Evolutionary conservation across 2,113 vertebrate genomes (phyloP).

Genomic region (Brachionichthys hirsutus): DNA sequence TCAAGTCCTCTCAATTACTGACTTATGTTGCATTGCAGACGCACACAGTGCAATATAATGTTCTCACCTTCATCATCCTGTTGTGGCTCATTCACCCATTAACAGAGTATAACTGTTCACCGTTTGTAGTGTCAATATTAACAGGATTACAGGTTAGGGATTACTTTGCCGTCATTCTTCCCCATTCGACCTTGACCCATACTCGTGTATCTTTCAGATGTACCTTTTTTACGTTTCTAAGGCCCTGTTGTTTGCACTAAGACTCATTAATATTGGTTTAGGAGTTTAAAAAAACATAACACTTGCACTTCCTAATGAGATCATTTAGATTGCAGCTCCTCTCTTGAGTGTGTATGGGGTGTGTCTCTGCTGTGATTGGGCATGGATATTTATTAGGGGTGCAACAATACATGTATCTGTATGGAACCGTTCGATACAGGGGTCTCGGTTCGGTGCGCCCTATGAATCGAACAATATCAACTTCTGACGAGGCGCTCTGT

Average conservation of each 20-base stretch:
- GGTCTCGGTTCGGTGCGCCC: too few species aligned
- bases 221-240: constrained; percentile 11
- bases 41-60: background rate
- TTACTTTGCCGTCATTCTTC: constrained; percentile 59
- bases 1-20: constrained; percentile 9
- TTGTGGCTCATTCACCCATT: constrained; percentile 48
- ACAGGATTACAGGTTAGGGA: constrained; percentile 73
- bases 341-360: constrained; percentile 44
- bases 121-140: constrained; percentile 69
- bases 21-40: background rate
- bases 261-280: constrained; percentile 23
- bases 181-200: constrained; percentile 65
- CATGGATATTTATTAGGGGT: too few species aligned
- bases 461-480: too few species aligned
- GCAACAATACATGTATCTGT: too few species aligned
- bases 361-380: constrained; percentile 9
- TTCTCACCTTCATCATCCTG: constrained; percentile 19
- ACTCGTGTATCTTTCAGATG: constrained; percentile 4
- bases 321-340: constrained; percentile 24
- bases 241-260: constrained; percentile 20
- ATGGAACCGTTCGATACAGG: too few species aligned
- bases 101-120: constrained; percentile 52
- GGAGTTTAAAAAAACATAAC: constrained; percentile 25
- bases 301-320: constrained; percentile 4
- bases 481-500: too few species aligned